Percentiles rank a stretch among this genome's conserved stretches.
Evolutionary conservation across 2,888 invertebrate genomes (phyloP).

Genomic region (Ornithoptera alexandrae): DNA sequence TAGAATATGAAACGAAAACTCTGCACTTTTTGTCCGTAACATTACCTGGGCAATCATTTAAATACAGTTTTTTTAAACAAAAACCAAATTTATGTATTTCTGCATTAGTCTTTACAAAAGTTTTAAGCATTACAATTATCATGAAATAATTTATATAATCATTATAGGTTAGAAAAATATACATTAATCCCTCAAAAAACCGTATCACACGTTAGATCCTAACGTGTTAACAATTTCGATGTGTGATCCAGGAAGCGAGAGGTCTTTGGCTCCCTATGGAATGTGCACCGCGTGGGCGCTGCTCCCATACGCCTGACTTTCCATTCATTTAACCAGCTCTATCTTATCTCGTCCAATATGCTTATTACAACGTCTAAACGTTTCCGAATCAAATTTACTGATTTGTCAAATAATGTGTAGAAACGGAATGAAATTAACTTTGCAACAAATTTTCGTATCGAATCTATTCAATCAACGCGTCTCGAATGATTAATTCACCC

Average conservation of each 20-base stretch:
- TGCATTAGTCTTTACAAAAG: too few relatives aligned
- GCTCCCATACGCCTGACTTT: slow-evolving; percentile 68
- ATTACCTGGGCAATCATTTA: too few relatives aligned
- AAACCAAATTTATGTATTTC: too few relatives aligned
- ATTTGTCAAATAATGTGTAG: slow-evolving; percentile 21
- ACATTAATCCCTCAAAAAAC: slow-evolving; percentile 21
- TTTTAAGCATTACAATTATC: too few relatives aligned
- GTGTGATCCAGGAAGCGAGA: slow-evolving; percentile 71
- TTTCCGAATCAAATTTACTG: slow-evolving; percentile 41
- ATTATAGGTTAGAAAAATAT: background rate
- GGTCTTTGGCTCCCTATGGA: slow-evolving; percentile 77
- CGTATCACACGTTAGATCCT: slow-evolving; percentile 30
- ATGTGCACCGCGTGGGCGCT: slow-evolving; percentile 65
- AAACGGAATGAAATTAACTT: background rate
- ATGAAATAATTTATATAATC: background rate
- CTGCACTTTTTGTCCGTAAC: too few relatives aligned
- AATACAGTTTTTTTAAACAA: too few relatives aligned
- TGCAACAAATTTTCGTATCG: slow-evolving; percentile 1
- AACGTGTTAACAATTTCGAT: slow-evolving; percentile 43
- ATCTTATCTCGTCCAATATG: slow-evolving; percentile 73
- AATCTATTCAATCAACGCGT: background rate
- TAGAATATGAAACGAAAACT: too few relatives aligned
- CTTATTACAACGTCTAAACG: slow-evolving; percentile 62
- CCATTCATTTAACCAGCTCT: slow-evolving; percentile 77
- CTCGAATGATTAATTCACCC: background rate